A percentile compares a stretch with the other conserved stretches of the same genome.
Evolutionary conservation across 1,140 invertebrate genomes (phyloP).

Genomic region (Drosophila sp.): DNA sequence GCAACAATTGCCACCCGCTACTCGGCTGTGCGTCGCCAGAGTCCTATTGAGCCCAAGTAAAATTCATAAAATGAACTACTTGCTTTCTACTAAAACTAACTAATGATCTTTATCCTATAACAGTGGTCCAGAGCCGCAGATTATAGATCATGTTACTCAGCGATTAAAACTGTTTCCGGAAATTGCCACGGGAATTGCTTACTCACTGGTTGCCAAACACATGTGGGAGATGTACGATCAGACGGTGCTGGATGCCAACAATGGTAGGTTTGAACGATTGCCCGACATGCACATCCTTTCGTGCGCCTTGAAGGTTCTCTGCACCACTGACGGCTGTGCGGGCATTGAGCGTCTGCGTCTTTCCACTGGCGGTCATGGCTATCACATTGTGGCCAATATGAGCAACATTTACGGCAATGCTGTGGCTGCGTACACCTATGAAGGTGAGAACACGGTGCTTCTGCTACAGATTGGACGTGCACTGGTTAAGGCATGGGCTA

Average conservation of each 20-base stretch:
- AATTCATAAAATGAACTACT: constrained; percentile 31
- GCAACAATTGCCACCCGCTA: constrained; percentile 94
- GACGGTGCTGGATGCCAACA: constrained; percentile 91
- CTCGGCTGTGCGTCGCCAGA: constrained; percentile 94
- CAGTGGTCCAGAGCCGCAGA: constrained; percentile 91
- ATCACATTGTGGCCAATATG: constrained; percentile 93
- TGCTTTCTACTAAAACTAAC: not conserved
- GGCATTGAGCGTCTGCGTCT: constrained; percentile 92
- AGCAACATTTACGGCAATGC: constrained; percentile 92
- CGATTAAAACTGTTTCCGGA: constrained; percentile 95
- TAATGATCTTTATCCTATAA: not conserved
- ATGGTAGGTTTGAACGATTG: constrained; percentile 90
- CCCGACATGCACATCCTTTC: constrained; percentile 96
- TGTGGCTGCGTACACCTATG: constrained; percentile 96
- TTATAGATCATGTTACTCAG: constrained; percentile 96
- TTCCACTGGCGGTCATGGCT: constrained; percentile 97
- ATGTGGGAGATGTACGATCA: constrained; percentile 93
- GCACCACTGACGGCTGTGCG: constrained; percentile 89
- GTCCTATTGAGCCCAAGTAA: constrained; percentile 92
- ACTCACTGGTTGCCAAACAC: constrained; percentile 89
- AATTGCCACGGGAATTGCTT: constrained; percentile 91
- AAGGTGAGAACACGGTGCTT: constrained; percentile 98
- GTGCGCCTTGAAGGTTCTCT: constrained; percentile 95
- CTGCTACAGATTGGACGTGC: constrained; percentile 94
- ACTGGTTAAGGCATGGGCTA: constrained; percentile 90